Base-by-base conservation (phyloP, 37 sponge, comb jelly and placozoan genomes). In the Theonella swinhoei region DNA sequence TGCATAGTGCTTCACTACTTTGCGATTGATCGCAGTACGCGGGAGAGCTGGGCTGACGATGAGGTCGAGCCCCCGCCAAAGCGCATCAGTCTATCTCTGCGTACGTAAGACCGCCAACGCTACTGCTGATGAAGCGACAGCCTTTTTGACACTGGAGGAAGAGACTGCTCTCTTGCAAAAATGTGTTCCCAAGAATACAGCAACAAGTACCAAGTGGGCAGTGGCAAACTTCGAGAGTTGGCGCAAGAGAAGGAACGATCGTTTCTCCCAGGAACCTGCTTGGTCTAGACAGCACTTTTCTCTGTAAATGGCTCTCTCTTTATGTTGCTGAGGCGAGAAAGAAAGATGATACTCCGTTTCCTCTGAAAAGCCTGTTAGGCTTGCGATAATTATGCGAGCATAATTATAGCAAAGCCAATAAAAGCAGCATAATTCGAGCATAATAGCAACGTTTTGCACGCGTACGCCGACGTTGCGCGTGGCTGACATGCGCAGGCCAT, bases 181-280 rank as follows among this genome's bases (percentile, higher is more conserved):
- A 35, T 73, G 29, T 42, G 42, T 73, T 58, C 77, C 77, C 5
- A 62, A 77, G 25, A 79, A 79, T 64, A 79, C 79, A 19, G 39
- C 42, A 20, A 65, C 39, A 39, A 79, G 79, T 32, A 79, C 79
- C 5, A 64, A 79, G 23, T 79, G 79, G 79, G 79, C 79, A 2
- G 42, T 79, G 22, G 34, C 42, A 4, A 79, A 79, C 42, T 79
- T 79, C 34, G 79, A 64, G 33, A 20, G 41, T 1, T 79, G 79
- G 79, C 40, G 79, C 33, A 23, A 37, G 29, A 62, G 54, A 3
- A n/a, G 79, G 35, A 79, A 79, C 25, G 28, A 20, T n/a, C 20
- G 2, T 20, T 79, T 64, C 60, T 22, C 17, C 42, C 38, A 73
- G 29, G 25, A 73, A 40, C 68, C 79, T 79, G 58, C 40, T 59